Conservation (phyloP, 2,797 vertebrate species). For the Natrix natrix region DNA sequence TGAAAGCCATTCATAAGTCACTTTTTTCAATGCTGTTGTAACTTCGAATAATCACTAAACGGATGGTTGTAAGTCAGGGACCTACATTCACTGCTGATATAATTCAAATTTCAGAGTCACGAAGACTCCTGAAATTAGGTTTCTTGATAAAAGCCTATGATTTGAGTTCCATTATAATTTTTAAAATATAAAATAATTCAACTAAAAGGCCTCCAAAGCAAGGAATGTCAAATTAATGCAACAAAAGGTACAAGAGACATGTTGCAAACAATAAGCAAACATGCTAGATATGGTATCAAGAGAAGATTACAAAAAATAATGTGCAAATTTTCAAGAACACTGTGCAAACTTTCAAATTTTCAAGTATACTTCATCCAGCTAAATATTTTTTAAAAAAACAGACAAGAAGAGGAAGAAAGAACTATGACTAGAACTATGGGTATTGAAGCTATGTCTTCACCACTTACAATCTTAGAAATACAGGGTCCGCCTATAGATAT, state of each 20-base stretch:
- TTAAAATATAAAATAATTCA: neutral
- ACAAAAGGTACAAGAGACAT: neutral
- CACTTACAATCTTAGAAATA: neutral
- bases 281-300: neutral
- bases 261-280: neutral
- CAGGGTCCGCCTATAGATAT: neutral
- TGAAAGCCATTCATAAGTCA: neutral
- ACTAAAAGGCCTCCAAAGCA: neutral
- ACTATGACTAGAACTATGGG: neutral
- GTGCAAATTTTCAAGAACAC: neutral
- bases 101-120: neutral
- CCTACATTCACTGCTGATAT: neutral
- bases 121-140: neutral
- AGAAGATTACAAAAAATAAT: neutral
- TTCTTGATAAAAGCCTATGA: neutral
- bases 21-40: neutral
- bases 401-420: neutral
- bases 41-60: neutral
- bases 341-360: neutral
- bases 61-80: neutral
- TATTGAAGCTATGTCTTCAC: neutral
- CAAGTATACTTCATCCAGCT: neutral
- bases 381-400: neutral
- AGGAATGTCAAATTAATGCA: neutral
- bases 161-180: neutral